Evolutionary conservation across 2,888 invertebrate genomes (phyloP), one percentile per base, ranked within the genome.

Genomic region (Dryobotodes eremita): DNA sequence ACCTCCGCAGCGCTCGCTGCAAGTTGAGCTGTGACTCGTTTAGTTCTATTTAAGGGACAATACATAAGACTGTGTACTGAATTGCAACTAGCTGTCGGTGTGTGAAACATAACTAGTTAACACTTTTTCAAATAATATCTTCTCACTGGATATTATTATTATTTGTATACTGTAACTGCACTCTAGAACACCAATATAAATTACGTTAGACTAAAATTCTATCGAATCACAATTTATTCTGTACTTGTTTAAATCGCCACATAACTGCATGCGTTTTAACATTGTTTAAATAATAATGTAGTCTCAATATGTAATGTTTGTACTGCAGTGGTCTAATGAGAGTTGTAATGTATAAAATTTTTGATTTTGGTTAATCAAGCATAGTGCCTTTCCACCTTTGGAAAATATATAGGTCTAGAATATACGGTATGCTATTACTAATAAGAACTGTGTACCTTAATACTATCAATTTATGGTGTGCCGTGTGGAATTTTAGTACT

Each of bases 311-410:
- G 72, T 83, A 65, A 81, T 80, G 80, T 79, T 80, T 87, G 78
- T 73, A 86, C 55, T 79, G 70, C 65, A 75, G 62, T 64, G 75
- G 74, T 86, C 78, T 76, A 72, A 80, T 77, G 69, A 78, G 71
- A 79, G 80, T 83, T 81, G 81, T 88, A 84, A 86, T 85, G 86
- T 87, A 80, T 87, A 83, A 78, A 80, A 57, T 66, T 75, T 80
- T 84, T 85, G 80, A 87, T 86, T 93, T 92, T 89, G 86, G 90
- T 93, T 93, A 92, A 90, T 94, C 94, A 95, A 95, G 94, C 90
- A 95, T 95, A 96, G 96, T 96, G 96, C 96, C 96, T 96, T 96
- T 96, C 93, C 93, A 94, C 89, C 86, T 92, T 94, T 93, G 92
- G 83, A 91, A 92, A 92, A 85, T 94, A 92, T 90, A 89, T 93